These are phyloP conservation scores for Zele albiditarsus DNA, from an alignment of 2,888 invertebrate species.

Conservation along the genomic window DNA sequence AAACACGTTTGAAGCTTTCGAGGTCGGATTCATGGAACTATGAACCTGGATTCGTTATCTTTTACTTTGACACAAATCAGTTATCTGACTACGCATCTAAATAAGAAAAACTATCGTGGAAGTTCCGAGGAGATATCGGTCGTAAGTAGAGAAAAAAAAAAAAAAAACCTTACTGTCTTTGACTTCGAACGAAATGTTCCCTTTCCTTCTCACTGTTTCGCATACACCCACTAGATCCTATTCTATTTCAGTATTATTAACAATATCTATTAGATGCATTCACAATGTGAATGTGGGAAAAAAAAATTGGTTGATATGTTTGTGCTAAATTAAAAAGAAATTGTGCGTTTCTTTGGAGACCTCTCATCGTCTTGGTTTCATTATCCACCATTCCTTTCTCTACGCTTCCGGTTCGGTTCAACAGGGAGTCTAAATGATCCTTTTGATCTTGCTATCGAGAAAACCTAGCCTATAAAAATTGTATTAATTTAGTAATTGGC, in stretches of 20 bases:
- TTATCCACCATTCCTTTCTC: not conserved
- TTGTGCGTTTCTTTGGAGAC: not conserved
- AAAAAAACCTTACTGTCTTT: not conserved
- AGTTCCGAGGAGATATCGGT: slow-evolving; percentile 90
- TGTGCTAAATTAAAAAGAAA: not conserved
- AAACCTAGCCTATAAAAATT: slow-evolving; percentile 6
- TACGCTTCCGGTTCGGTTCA: slow-evolving; percentile 17
- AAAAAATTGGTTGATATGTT: slow-evolving; percentile 3
- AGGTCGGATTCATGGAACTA: slow-evolving; percentile 94
- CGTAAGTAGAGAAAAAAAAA: slow-evolving; percentile 77
- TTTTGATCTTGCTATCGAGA: not conserved
- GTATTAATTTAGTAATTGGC: not conserved
- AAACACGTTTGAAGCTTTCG: slow-evolving; percentile 96
- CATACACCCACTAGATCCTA: not conserved
- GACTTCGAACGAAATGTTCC: not conserved
- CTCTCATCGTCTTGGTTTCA: not conserved
- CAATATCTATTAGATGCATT: not conserved
- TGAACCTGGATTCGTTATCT: slow-evolving; percentile 99
- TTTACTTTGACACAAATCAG: slow-evolving; percentile 99
- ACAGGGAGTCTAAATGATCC: not conserved
- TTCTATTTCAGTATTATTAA: not conserved
- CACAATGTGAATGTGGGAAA: not conserved
- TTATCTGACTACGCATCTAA: slow-evolving; percentile 96
- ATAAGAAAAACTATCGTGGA: slow-evolving; percentile 95
- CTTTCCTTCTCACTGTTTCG: not conserved